phyloP scores from a whole-genome alignment of 2,888 invertebrate species.

The Pemphredon lugubris region DNA sequence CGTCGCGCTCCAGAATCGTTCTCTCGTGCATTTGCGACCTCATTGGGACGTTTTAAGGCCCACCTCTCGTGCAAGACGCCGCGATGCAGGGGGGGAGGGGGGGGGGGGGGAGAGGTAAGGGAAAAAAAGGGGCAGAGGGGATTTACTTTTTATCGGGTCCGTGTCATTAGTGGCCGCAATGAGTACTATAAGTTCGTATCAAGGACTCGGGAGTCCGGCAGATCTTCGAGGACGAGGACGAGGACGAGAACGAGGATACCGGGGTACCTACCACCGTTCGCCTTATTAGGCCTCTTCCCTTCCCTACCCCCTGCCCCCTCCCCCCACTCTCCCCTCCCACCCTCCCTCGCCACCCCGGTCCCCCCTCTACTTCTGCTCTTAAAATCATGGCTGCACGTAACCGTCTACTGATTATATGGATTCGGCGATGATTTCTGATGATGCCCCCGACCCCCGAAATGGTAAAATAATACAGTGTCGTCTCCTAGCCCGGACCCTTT shows the following conservation, averaged over 20 bases:
- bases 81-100: conserved; percentile 11
- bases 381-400: conserved; percentile 74
- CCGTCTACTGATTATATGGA: conserved; percentile 76
- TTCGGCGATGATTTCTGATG: conserved; percentile 78
- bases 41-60: conserved; percentile 49
- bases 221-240: conserved; percentile 30
- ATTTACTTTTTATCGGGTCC: conserved; percentile 61
- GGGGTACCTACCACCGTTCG: conserved; percentile 60
- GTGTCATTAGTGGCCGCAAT: conserved; percentile 64
- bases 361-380: conserved; percentile 52
- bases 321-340: conserved; percentile 3
- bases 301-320: background rate
- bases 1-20: conserved; percentile 43
- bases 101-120: conserved; percentile 2
- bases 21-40: conserved; percentile 45
- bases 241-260: conserved; percentile 41
- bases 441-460: conserved; percentile 74
- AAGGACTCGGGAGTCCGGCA: conserved; percentile 38
- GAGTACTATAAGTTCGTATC: conserved; percentile 58
- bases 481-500: conserved; percentile 72
- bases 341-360: conserved; percentile 24
- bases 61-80: conserved; percentile 54
- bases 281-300: conserved; percentile 62
- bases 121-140: conserved; percentile 15
- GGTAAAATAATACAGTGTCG: conserved; percentile 78